phyloP scores from a whole-genome alignment of 2,888 invertebrate species.

The Amphipyra tragopoginis region DNA sequence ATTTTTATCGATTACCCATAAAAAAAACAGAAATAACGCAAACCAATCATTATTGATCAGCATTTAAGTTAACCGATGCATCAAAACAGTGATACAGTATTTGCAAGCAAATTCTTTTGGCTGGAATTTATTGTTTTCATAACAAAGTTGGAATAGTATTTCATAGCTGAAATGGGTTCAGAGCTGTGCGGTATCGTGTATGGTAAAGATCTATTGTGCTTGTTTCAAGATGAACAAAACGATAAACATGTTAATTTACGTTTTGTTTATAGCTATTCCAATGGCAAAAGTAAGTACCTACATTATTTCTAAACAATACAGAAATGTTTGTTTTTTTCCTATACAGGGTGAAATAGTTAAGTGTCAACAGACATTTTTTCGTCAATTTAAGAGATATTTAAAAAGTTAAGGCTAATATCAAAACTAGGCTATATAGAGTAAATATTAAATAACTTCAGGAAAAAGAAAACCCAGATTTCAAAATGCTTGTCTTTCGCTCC shows the following conservation, averaged over 20 bases:
- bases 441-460: no score
- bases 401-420: no score
- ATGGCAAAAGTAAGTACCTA: conserved; percentile 37
- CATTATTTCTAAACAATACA: not conserved
- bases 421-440: no score
- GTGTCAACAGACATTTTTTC: no score
- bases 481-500: no score
- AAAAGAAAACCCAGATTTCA: no score
- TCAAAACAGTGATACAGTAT: conserved; percentile 15
- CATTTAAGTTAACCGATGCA: not conserved
- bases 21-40: not conserved
- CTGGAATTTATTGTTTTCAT: conserved; percentile 44
- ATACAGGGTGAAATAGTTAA: no score
- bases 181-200: conserved; percentile 1
- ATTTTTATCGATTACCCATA: no score
- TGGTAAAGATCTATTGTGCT: conserved; percentile 22
- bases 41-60: no score
- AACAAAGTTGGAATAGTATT: conserved; percentile 23
- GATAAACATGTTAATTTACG: conserved; percentile 15
- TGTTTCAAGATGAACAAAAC: conserved; percentile 29
- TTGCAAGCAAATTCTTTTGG: conserved; percentile 27
- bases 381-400: no score
- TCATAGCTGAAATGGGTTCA: conserved; percentile 20
- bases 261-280: conserved; percentile 27
- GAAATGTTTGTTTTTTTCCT: no score